These are phyloP conservation scores for Myanophis thanlyinensis DNA, from an alignment of 2,113 vertebrate species.

Conservation along the genomic window DNA sequence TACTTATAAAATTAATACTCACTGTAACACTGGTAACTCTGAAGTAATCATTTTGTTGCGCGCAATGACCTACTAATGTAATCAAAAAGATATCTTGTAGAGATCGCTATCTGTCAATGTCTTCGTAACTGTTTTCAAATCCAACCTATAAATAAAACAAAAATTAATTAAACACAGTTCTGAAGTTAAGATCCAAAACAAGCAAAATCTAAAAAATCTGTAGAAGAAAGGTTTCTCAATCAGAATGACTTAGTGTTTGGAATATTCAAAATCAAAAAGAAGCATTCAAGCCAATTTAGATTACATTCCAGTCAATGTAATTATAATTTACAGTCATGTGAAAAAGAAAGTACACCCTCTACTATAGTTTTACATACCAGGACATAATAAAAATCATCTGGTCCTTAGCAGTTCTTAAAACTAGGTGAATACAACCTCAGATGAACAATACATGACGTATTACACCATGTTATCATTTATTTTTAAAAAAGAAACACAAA, in stretches of 20 bases:
- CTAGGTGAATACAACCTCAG: neutral
- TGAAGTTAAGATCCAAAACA: neutral
- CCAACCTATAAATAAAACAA: conserved; percentile 51
- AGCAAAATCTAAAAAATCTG: neutral
- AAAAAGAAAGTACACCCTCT: neutral
- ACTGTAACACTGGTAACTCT: conserved; percentile 94
- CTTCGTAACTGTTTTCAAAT: conserved; percentile 50
- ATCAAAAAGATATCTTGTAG: conserved; percentile 63
- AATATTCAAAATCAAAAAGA: neutral
- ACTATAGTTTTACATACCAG: neutral
- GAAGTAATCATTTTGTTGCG: conserved; percentile 90
- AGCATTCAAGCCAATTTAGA: neutral
- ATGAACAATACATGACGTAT: neutral
- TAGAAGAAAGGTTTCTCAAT: neutral
- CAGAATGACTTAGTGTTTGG: neutral
- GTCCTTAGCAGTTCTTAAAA: neutral
- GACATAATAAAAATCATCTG: neutral
- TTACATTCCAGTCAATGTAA: neutral
- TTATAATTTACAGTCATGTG: neutral
- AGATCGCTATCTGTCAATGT: conserved; percentile 54
- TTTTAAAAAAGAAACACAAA: neutral
- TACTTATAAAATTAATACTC: conserved; percentile 66
- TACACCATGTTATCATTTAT: neutral
- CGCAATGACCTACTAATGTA: conserved; percentile 57
- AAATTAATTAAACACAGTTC: conserved; percentile 5